phyloP scores from a whole-genome alignment of 2,113 vertebrate genomes.

The Bujurquina vittata region DNA sequence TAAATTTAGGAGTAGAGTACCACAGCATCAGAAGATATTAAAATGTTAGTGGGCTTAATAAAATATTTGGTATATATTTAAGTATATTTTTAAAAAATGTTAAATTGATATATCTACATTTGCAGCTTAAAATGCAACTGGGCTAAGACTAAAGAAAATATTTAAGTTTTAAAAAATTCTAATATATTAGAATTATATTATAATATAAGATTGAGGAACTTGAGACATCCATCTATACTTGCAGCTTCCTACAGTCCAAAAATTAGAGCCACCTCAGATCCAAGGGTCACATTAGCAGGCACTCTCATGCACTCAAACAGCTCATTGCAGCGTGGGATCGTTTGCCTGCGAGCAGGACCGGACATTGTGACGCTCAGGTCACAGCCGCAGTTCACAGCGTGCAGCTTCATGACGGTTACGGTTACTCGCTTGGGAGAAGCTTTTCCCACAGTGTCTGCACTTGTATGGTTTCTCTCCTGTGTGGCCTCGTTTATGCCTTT shows the following conservation, averaged over 20 bases:
- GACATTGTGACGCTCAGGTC: not conserved
- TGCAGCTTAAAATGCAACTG: too few relatives aligned
- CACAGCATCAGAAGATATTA: too few relatives aligned
- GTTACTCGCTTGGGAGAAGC: not conserved
- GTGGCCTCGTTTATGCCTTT: not conserved
- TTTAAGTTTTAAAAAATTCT: too few relatives aligned
- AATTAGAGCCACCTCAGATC: not conserved
- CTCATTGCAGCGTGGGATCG: not conserved
- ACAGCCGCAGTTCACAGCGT: not conserved
- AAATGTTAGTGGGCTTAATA: too few relatives aligned
- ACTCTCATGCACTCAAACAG: not conserved
- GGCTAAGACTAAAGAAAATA: too few relatives aligned
- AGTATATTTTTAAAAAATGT: too few relatives aligned
- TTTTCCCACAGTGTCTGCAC: not conserved
- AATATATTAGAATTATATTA: too few relatives aligned
- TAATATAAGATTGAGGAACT: too few relatives aligned
- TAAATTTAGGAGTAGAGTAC: too few relatives aligned
- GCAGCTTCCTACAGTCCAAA: not conserved
- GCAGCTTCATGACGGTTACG: not conserved
- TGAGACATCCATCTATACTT: too few relatives aligned
- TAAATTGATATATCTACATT: too few relatives aligned
- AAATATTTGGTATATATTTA: too few relatives aligned
- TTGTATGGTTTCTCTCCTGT: constrained; percentile 2
- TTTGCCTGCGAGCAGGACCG: not conserved
- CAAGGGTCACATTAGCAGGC: not conserved